Percentiles rank a stretch among this genome's conserved stretches.
Evolutionary conservation across 2,888 invertebrate species (phyloP).

Genomic region (Pheosia gnoma): DNA sequence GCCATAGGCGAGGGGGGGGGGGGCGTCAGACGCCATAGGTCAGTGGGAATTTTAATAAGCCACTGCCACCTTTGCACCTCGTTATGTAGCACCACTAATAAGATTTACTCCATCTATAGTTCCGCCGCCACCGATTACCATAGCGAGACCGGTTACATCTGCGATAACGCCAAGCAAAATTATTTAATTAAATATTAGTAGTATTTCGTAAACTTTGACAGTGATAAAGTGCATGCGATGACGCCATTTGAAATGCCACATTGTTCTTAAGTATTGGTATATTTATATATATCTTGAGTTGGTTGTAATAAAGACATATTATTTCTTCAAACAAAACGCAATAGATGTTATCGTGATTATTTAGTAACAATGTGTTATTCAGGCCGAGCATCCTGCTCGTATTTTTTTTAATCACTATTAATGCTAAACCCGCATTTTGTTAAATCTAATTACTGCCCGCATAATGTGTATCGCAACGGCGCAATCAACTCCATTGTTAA

Average conservation of each 20-base stretch:
- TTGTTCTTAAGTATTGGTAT: not conserved
- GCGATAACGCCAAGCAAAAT: conserved; percentile 10
- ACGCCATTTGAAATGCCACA: not conserved
- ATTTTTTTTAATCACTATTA: conserved; percentile 63
- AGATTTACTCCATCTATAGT: conserved; percentile 26
- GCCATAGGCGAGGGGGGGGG: conserved; percentile 50
- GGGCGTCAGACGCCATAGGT: conserved; percentile 40
- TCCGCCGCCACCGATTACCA: conserved; percentile 22
- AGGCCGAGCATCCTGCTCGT: conserved; percentile 58
- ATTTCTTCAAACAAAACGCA: conserved; percentile 16
- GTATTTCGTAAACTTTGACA: conserved; percentile 3
- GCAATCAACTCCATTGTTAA: conserved; percentile 80
- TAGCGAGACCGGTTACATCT: conserved; percentile 17
- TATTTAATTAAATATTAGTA: not conserved
- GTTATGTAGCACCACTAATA: conserved; percentile 34
- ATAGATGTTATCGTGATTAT: conserved; percentile 32
- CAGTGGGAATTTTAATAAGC: conserved; percentile 55
- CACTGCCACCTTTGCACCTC: conserved; percentile 33
- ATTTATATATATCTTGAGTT: not conserved
- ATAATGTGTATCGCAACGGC: conserved; percentile 76
- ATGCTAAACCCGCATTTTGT: conserved; percentile 79
- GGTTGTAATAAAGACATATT: conserved; percentile 2
- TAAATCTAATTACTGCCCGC: conserved; percentile 80
- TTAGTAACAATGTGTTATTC: conserved; percentile 42
- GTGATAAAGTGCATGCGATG: not conserved